Evolutionary conservation across 2,888 invertebrate species (phyloP), one percentile per base, ranked within the genome.

Genomic region (Poecilus cupreus): DNA sequence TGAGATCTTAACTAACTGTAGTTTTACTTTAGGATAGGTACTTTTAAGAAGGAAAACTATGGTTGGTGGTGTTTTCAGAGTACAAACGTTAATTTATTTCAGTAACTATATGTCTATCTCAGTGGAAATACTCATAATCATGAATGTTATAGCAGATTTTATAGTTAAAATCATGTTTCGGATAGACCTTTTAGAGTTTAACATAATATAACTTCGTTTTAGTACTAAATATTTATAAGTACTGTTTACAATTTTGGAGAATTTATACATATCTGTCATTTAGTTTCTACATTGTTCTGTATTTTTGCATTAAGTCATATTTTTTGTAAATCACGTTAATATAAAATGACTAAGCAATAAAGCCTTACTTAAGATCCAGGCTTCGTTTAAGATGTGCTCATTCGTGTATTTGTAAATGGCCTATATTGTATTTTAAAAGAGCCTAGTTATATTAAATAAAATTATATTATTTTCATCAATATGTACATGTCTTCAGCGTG

Each of bases 181-280:
- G 13, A 37, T 32, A 68, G 64, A 68, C 13, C 24, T 60, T 60
- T 60, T 60, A 60, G 32, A 32, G 32, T 32, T 32, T 32, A 26
- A 54, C 26, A 11, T 60, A 60, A n/a, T 13, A 24, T 20, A 8
- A 3, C 22, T 24, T 60, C 26, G 37, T 37, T 37, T 11, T 16
- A 32, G 4, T 32, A 18, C 32, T 68, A 37, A n/a, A 37, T 68
- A 32, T 32, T 32, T 24, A 68, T 68, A 68, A 37, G 13, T 16
- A 68, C 18, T 68, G 32, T 37, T 68, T 68, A 68, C 64, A 68
- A 37, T 68, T 68, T 37, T 68, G 64, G 32, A 68, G 64, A 68
- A 68, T 68, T 68, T 68, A 68, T 37, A 68, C 64, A 68, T 68
- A 68, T 68, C 64, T 68, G 37, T 37, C 18, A 37, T 68, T 37